Percentiles rank a stretch among this genome's conserved stretches.
phyloP scores from a whole-genome alignment of 2,113 vertebrate genomes.

The Xiphias gladius region DNA sequence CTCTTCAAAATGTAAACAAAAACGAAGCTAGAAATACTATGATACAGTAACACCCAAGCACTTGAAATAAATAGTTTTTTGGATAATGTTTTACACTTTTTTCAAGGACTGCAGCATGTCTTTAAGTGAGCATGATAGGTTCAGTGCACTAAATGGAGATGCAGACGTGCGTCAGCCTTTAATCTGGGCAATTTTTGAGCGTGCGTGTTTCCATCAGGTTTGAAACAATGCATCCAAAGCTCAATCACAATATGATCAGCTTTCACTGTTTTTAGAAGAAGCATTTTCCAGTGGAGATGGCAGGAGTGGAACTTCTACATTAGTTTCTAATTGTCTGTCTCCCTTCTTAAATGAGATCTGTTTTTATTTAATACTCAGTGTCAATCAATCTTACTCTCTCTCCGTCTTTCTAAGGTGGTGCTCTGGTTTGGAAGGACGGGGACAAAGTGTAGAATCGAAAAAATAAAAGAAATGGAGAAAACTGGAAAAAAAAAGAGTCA shows the following conservation, averaged over 20 bases:
- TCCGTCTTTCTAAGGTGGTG: neutral
- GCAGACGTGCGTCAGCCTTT: constrained; percentile 25
- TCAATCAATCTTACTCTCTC: constrained; percentile 14
- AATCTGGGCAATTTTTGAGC: constrained; percentile 19
- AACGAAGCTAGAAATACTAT: neutral
- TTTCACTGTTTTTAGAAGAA: constrained; percentile 39
- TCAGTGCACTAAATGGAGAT: constrained; percentile 28
- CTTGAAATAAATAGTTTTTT: neutral
- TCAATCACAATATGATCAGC: constrained; percentile 10
- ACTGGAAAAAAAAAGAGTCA: neutral
- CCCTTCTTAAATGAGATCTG: constrained; percentile 12
- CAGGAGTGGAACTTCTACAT: constrained; percentile 8
- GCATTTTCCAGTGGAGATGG: neutral
- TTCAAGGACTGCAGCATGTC: neutral
- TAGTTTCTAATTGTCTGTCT: constrained; percentile 20
- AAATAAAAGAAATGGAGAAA: neutral
- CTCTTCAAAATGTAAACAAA: constrained; percentile 27
- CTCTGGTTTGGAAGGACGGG: neutral
- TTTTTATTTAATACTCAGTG: constrained; percentile 5
- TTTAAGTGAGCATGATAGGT: constrained; percentile 24
- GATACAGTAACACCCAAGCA: neutral
- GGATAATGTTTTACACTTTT: neutral
- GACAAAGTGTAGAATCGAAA: neutral
- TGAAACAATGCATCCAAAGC: neutral
- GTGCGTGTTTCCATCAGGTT: constrained; percentile 24